These are phyloP conservation scores for Pocillopora verrucosa DNA, from an alignment of 64 coral and sea anemone genomes.

Conservation along the genomic window DNA sequence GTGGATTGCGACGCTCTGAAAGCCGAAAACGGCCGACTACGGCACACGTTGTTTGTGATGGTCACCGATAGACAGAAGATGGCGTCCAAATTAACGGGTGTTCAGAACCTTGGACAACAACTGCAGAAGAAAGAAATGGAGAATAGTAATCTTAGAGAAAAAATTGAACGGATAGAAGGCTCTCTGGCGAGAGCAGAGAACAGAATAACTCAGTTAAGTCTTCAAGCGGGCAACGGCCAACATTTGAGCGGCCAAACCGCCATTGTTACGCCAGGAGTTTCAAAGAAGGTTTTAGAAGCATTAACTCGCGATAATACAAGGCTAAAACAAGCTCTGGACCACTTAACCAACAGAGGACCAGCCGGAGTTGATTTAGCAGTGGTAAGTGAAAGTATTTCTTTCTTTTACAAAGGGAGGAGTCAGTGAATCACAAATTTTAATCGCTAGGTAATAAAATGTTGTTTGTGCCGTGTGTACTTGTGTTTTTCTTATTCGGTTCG, in stretches of 20 bases:
- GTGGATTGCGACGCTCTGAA: not conserved
- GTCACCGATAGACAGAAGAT: conserved; percentile 43
- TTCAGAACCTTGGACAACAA: conserved; percentile 67
- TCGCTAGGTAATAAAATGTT: too few species aligned
- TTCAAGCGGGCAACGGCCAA: conserved; percentile 13
- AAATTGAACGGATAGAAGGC: conserved; percentile 54
- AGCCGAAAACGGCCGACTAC: conserved; percentile 28
- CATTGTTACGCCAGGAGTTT: conserved; percentile 81
- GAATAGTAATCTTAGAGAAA: conserved; percentile 32
- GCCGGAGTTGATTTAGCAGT: conserved; percentile 74
- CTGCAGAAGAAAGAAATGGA: conserved; percentile 73
- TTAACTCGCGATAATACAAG: conserved; percentile 83
- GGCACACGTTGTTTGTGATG: not conserved
- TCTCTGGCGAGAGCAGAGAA: conserved; percentile 85
- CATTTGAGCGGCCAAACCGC: conserved; percentile 28
- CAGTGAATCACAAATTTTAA: too few species aligned
- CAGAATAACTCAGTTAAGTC: conserved; percentile 74
- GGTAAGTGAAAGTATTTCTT: conserved; percentile 54
- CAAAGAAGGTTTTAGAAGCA: conserved; percentile 80
- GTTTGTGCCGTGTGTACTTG: too few species aligned
- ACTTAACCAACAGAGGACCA: conserved; percentile 54
- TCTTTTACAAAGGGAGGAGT: not conserved
- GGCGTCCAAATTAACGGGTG: conserved; percentile 52
- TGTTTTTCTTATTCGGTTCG: not conserved
- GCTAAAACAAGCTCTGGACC: conserved; percentile 74